Evolutionary conservation across 1,140 invertebrate species (phyloP), one percentile per base, ranked within the genome.

Genomic region (Drosophila ogumai): DNA sequence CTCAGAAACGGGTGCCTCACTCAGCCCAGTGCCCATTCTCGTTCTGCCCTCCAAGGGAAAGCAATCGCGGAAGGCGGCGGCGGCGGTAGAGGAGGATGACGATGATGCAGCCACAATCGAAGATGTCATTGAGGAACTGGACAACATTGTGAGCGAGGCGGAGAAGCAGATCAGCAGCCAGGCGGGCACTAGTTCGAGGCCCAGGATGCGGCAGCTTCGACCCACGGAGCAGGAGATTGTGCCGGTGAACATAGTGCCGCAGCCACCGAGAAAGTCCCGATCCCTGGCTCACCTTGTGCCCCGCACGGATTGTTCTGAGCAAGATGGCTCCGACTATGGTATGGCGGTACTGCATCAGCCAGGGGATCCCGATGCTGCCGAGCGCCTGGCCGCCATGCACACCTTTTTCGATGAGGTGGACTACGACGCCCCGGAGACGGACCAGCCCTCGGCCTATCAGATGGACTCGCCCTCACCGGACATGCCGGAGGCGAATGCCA

Each of bases 61-160:
- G 81, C 94, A 71, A 41, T 46, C 59, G 7, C 66, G 72, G 19
- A 64, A 80, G 13, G 22, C 46, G 7, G 32, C 46, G 3, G 3
- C 38, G 25, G 61, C 57, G 12, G 46, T 19, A 0, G 44, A 58
- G 17, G 61, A 75, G 7, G 72, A 72, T 6, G 78, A 87, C 13
- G 96, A 96, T 78, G 96, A 97, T 93, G 96, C 96, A 0, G 96
- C 96, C 0, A 97, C 96, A 15, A 97, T 98, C 54, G 97, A 97
- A 75, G 96, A 97, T 93, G 96, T 97, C 0, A 97, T 97, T 81
- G 96, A 97, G 91, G 96, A 97, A 88, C 91, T 98, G 32, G 94
- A 96, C 75, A 97, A 97, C 76, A 97, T 97, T 55, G 96, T 97
- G 1, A 97, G 96, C 86, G 96, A 97, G 65, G 96, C 96, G 0